A percentile compares a stretch with the other conserved stretches of the same genome.
phyloP scores from a whole-genome alignment of 2,113 vertebrate species.

The Maccullochella peelii region DNA sequence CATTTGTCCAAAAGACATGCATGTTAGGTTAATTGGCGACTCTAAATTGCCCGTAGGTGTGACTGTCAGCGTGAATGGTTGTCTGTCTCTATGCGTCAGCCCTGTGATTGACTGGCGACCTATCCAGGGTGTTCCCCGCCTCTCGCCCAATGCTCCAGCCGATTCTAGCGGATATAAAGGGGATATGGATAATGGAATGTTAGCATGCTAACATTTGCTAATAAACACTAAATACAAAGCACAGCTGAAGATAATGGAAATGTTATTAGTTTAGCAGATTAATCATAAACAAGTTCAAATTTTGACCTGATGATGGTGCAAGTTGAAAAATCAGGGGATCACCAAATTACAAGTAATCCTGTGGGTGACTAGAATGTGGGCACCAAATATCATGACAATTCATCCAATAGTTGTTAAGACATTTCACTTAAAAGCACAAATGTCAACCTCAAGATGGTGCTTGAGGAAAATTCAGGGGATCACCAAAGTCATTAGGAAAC shows the following conservation, averaged over 20 bases:
- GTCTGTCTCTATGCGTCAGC: no score
- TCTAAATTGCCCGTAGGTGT: no score
- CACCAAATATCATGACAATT: not conserved
- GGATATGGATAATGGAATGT: no score
- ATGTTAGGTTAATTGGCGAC: no score
- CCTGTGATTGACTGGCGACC: no score
- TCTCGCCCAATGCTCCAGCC: no score
- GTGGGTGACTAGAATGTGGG: not conserved
- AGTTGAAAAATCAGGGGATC: not conserved
- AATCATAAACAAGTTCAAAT: not conserved
- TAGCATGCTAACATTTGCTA: no score
- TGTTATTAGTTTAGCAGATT: not conserved
- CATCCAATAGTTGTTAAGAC: not conserved
- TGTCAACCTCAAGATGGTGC: not conserved
- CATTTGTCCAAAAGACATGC: no score
- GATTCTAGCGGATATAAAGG: no score
- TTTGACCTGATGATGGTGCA: not conserved
- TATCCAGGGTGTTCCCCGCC: no score
- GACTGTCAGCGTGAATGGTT: no score
- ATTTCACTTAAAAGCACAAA: not conserved
- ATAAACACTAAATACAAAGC: not conserved
- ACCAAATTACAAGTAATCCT: not conserved
- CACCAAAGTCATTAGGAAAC: not conserved
- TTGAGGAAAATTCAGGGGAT: not conserved
- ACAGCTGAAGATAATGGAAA: not conserved